Conservation (phyloP, 1,140 invertebrate genomes). For the honey bee (Apis mellifera) region DNA sequence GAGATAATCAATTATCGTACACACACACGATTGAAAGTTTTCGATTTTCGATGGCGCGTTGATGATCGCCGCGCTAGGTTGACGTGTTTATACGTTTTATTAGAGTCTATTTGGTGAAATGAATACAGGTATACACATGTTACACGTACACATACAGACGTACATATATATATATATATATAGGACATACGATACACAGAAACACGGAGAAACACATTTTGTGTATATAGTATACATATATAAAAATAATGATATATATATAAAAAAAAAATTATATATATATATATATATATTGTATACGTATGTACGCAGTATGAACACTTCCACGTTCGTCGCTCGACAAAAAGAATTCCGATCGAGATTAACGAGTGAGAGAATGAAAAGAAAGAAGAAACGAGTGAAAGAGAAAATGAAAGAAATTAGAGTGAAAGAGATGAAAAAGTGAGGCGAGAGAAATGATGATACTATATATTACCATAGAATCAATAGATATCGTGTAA, state of each 20-base stretch:
- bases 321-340: conserved; percentile 49
- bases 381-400: neutral
- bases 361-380: neutral
- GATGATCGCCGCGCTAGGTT: conserved; percentile 42
- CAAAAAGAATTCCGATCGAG: conserved; percentile 36
- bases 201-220: conserved; percentile 31
- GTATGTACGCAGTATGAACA: conserved; percentile 33
- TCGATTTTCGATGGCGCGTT: conserved; percentile 37
- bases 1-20: conserved; percentile 40
- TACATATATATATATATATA: conserved; percentile 3
- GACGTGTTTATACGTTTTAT: conserved; percentile 71
- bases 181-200: neutral
- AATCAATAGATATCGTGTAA: conserved; percentile 65
- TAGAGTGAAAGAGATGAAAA: neutral
- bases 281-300: conserved; percentile 46
- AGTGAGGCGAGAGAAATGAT: conserved; percentile 19
- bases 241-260: conserved; percentile 36
- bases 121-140: neutral
- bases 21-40: conserved; percentile 44
- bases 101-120: conserved; percentile 53
- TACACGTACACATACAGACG: neutral
- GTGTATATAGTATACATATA: conserved; percentile 63
- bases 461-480: conserved; percentile 23
- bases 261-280: conserved; percentile 36
- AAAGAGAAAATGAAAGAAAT: neutral